A percentile compares a stretch with the other conserved stretches of the same genome.
phyloP scores from a whole-genome alignment of 2,113 vertebrate species.

The Lophius piscatorius region DNA sequence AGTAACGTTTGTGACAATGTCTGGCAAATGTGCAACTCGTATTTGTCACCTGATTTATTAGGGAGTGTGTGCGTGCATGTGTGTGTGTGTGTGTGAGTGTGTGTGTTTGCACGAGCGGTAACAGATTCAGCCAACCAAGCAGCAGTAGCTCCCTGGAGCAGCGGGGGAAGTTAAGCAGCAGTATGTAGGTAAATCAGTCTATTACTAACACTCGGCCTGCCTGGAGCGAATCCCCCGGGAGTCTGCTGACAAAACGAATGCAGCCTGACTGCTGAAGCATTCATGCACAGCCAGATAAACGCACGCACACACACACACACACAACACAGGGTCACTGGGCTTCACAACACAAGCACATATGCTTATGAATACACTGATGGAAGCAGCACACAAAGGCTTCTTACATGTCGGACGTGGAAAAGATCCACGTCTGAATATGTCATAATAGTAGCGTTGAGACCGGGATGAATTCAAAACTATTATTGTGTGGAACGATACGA shows the following conservation, averaged over 20 bases:
- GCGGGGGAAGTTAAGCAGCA: conserved; percentile 22
- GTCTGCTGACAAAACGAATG: conserved; percentile 57
- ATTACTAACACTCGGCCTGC: conserved; percentile 59
- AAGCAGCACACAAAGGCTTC: not conserved
- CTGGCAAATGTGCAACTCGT: conserved; percentile 47
- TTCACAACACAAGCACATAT: conserved; percentile 23
- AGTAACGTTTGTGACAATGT: conserved; percentile 22
- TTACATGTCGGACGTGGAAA: too few species aligned
- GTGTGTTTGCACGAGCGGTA: conserved; percentile 4
- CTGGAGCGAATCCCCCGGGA: conserved; percentile 53
- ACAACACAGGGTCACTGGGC: conserved; percentile 27
- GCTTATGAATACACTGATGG: conserved; percentile 20
- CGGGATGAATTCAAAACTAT: too few species aligned
- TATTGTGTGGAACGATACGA: too few species aligned
- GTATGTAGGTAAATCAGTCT: conserved; percentile 66
- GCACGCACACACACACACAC: conserved; percentile 22
- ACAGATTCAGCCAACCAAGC: conserved; percentile 40
- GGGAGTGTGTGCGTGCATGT: not conserved
- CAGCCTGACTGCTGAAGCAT: conserved; percentile 51
- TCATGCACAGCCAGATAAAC: conserved; percentile 60
- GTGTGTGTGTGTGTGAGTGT: not conserved
- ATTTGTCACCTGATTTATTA: conserved; percentile 54
- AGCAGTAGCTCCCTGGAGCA: conserved; percentile 49
- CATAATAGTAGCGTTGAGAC: too few species aligned
- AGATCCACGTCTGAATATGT: too few species aligned